These are phyloP conservation scores for Conger conger DNA, from an alignment of 2,113 vertebrate genomes.

Conservation along the genomic window DNA sequence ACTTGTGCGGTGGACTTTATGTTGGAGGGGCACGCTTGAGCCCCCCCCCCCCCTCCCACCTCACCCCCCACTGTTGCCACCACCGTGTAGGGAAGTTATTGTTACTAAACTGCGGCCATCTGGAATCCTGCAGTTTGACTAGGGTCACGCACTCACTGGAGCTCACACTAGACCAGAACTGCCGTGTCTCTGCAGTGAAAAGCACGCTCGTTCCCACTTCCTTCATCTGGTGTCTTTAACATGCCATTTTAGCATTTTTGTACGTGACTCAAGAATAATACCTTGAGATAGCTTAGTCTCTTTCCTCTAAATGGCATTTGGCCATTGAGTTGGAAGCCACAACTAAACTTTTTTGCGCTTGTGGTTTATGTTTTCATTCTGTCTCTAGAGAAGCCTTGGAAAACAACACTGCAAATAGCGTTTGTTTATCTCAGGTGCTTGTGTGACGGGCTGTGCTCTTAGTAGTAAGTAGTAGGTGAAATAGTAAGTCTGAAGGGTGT, in stretches of 20 bases:
- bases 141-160: slow-evolving; percentile 45
- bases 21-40: background rate
- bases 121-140: slow-evolving; percentile 36
- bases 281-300: background rate
- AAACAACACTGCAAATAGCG: background rate
- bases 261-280: background rate
- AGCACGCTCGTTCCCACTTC: background rate
- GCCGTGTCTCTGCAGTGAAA: background rate
- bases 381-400: background rate
- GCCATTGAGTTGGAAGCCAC: background rate
- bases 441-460: too few relatives aligned
- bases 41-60: background rate
- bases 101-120: slow-evolving; percentile 36
- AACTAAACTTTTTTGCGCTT: background rate
- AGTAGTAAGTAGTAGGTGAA: too few relatives aligned
- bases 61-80: slow-evolving; percentile 25
- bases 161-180: slow-evolving; percentile 30
- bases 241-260: background rate
- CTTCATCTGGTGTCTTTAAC: background rate
- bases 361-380: background rate
- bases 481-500: background rate
- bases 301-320: background rate
- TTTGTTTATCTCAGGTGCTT: background rate
- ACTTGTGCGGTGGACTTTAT: slow-evolving; percentile 22
- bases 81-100: slow-evolving; percentile 28